phyloP scores from a whole-genome alignment of 2,888 invertebrate species.

The Amphipyra tragopoginis region DNA sequence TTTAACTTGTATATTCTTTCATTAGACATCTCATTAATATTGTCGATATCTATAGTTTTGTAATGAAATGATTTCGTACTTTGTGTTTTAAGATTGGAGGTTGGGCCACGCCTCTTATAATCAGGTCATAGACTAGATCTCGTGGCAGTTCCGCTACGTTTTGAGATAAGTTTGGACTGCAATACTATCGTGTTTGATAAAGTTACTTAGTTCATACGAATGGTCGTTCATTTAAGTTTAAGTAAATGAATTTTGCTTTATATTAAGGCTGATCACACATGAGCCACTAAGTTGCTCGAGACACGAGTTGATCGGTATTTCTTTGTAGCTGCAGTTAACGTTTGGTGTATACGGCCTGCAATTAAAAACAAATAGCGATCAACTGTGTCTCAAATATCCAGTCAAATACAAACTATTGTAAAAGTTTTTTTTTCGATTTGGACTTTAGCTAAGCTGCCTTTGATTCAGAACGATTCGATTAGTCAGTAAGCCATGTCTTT shows the following conservation, averaged over 20 bases:
- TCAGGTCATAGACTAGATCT: conserved; percentile 46
- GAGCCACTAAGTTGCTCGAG: too few species aligned
- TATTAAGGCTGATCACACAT: too few species aligned
- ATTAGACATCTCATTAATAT: conserved; percentile 48
- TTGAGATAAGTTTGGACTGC: conserved; percentile 38
- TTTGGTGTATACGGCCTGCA: too few species aligned
- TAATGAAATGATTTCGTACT: conserved; percentile 21
- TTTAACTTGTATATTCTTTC: conserved; percentile 57
- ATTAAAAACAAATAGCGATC: too few species aligned
- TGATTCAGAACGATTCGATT: too few species aligned
- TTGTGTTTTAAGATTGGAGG: conserved; percentile 26
- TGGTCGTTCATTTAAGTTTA: conserved; percentile 33
- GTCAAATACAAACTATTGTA: too few species aligned
- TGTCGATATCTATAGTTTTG: conserved; percentile 17
- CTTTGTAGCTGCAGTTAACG: too few species aligned
- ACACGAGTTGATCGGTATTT: too few species aligned
- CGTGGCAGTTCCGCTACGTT: conserved; percentile 30
- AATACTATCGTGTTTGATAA: conserved; percentile 42
- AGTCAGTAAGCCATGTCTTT: too few species aligned
- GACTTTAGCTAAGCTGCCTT: too few species aligned
- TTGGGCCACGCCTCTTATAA: conserved; percentile 37
- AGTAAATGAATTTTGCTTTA: background rate
- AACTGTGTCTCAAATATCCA: too few species aligned
- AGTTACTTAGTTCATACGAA: conserved; percentile 24
- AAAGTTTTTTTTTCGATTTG: too few species aligned